These are phyloP conservation scores for Gastrophysa polygoni DNA, from an alignment of 2,888 invertebrate genomes.

Conservation along the genomic window DNA sequence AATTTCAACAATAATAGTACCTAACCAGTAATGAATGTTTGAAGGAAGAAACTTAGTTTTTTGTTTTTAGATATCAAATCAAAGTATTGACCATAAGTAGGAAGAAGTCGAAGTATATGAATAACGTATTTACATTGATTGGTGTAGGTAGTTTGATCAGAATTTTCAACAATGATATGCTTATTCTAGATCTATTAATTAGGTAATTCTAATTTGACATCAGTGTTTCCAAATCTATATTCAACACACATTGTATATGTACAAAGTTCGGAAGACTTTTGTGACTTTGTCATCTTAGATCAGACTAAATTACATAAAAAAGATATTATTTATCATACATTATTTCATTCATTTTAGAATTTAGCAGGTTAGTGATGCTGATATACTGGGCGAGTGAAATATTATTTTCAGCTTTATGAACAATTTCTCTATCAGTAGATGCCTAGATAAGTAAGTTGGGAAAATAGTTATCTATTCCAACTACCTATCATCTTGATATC, in stretches of 20 bases:
- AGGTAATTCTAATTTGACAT: constrained; percentile 26
- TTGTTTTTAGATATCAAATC: constrained; percentile 24
- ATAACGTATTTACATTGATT: constrained; percentile 27
- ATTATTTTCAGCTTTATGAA: no score
- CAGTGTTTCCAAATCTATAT: no score
- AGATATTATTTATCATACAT: not conserved
- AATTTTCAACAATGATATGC: constrained; percentile 48
- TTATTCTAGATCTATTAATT: constrained; percentile 51
- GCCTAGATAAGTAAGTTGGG: no score
- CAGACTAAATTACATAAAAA: no score
- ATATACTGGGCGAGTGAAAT: not conserved
- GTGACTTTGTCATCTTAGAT: constrained; percentile 45
- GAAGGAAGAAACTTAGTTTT: constrained; percentile 21
- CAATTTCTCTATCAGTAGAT: no score
- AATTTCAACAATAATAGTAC: constrained; percentile 35
- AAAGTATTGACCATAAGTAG: constrained; percentile 60
- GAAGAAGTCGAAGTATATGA: constrained; percentile 50
- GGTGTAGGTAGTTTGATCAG: constrained; percentile 10
- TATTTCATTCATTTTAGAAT: constrained; percentile 24
- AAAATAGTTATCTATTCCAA: no score
- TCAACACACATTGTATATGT: constrained; percentile 18
- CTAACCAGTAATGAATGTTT: constrained; percentile 4
- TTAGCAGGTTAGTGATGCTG: constrained; percentile 15
- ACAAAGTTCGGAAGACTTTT: constrained; percentile 52
- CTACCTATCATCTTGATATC: no score